Evolutionary conservation across 2,888 invertebrate species (phyloP), one percentile per base, ranked within the genome.

Genomic region (Tetrapedia diversipes): DNA sequence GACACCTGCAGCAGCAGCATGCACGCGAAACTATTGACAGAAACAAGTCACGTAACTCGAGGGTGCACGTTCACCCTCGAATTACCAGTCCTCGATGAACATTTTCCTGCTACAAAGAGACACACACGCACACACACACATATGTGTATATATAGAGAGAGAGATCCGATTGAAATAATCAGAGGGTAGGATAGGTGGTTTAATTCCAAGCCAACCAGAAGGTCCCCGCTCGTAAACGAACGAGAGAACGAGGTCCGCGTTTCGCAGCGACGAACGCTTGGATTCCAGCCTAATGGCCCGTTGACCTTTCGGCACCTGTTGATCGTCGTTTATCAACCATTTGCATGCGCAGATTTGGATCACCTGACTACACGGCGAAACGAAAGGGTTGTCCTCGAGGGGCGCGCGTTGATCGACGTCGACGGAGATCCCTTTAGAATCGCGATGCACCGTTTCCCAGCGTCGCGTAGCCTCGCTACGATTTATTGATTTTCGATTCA

Each of bases 301-400:
- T 79, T 84, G 84, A 82, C 84, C 84, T 82, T 81, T 84, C 75
- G 59, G 75, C 84, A 84, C 84, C 84, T 84, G 84, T 84, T 84
- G 84, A 84, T 84, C 81, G 84, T 73, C 84, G 84, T 82, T 84
- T 82, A 84, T 84, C 84, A 84, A 82, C 76, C 81, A 84, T 84
- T 84, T 84, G 82, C 82, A 84, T 84, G 77, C 77, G 66, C 79
- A 78, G 82, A 84, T 84, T 84, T 61, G 60, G 59, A 68, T 76
- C 67, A 80, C 80, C 83, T 77, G 78, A 45, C 65, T 59, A 47
- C 34, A 2, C 60, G 39, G 7, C 57, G 37, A 72, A 79, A 77
- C 66, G 67, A 79, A 82, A 74, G 43, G 61, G 29, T 45, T 49
- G 68, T 54, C 60, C 68, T 66, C 41, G 65, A 59, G 70, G 65